phyloP scores from a whole-genome alignment of 2,888 invertebrate genomes.

The Papilio protenor region DNA sequence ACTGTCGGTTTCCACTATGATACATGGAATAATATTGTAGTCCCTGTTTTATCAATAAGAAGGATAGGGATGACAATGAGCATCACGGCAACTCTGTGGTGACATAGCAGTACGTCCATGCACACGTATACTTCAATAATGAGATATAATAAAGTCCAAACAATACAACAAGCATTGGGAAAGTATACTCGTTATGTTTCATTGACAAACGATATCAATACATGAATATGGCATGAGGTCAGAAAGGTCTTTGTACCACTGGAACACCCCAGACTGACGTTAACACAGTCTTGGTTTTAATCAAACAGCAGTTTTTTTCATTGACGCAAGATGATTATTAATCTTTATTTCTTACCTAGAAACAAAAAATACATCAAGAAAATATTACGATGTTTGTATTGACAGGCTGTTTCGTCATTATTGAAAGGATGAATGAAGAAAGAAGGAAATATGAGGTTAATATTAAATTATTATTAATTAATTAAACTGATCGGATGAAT shows the following conservation, averaged over 20 bases:
- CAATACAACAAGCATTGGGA: not conserved
- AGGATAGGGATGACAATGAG: too few species aligned
- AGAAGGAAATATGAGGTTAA: not conserved
- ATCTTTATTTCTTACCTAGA: not conserved
- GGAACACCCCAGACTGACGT: not conserved
- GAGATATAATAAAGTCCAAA: not conserved
- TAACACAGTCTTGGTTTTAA: not conserved
- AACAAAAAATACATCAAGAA: not conserved
- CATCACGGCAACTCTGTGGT: too few species aligned
- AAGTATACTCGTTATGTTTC: not conserved
- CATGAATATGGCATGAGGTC: not conserved
- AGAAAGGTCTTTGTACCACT: not conserved
- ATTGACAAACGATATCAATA: not conserved
- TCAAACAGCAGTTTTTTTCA: conserved; percentile 5
- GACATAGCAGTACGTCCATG: not conserved
- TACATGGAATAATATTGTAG: too few species aligned
- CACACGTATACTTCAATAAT: not conserved
- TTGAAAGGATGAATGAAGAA: too few species aligned
- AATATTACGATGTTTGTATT: not conserved
- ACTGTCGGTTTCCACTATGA: not conserved
- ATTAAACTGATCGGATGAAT: too few species aligned
- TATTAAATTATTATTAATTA: too few species aligned
- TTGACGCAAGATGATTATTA: not conserved
- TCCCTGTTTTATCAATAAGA: too few species aligned
- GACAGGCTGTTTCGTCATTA: too few species aligned